Percentiles rank a stretch among this genome's conserved stretches.
These are phyloP conservation scores for Zygogramma bicolorata DNA, from an alignment of 2,888 invertebrate species.

Conservation along the genomic window DNA sequence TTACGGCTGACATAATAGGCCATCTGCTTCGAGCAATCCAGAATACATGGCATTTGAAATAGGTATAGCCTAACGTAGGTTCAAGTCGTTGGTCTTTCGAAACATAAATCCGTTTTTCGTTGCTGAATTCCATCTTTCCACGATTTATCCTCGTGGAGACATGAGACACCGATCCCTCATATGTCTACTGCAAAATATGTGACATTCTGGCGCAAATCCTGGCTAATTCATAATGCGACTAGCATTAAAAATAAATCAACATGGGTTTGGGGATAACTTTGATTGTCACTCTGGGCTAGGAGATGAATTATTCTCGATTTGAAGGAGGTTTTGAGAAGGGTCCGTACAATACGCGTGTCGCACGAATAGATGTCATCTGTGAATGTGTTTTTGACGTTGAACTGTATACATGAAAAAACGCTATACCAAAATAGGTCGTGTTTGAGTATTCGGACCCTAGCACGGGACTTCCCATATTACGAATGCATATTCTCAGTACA, in stretches of 20 bases:
- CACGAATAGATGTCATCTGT: no score
- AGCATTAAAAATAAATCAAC: slow-evolving; percentile 1
- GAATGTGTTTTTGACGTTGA: no score
- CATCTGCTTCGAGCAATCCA: no score
- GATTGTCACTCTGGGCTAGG: not conserved
- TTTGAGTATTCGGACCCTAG: no score
- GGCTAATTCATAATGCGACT: not conserved
- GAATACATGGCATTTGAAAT: no score
- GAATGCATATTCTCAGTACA: no score
- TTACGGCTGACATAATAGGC: no score
- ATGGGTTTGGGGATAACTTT: not conserved
- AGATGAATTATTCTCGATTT: not conserved
- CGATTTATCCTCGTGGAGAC: not conserved
- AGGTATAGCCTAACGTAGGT: not conserved
- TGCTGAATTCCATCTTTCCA: not conserved
- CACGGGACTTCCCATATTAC: no score
- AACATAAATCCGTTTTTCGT: not conserved
- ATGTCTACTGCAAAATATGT: not conserved
- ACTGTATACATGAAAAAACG: no score
- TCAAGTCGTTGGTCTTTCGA: not conserved
- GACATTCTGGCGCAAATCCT: not conserved
- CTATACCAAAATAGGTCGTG: no score
- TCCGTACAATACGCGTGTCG: not conserved
- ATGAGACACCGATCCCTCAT: not conserved
- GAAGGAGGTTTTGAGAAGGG: not conserved